Evolutionary conservation across 1,140 invertebrate genomes (phyloP).

Genomic region (Ganaspis sp.): DNA sequence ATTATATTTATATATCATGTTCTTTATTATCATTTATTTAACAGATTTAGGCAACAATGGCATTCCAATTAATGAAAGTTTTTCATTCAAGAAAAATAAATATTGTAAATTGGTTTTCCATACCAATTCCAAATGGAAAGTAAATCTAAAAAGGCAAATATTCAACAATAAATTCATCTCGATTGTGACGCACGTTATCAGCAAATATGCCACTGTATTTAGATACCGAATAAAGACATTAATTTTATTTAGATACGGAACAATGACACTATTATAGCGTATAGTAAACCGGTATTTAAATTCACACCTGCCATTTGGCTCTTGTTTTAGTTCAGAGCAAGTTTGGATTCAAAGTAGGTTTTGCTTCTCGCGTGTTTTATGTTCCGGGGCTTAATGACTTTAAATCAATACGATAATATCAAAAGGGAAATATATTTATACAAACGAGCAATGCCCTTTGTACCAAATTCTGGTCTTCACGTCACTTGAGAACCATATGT

Average conservation of each 20-base stretch:
- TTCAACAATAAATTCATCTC: too few relatives aligned
- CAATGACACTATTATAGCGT: not conserved
- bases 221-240: not conserved
- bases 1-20: too few relatives aligned
- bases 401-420: slow-evolving; percentile 16
- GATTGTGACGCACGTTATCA: too few relatives aligned
- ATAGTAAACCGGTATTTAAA: not conserved
- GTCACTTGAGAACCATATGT: too few relatives aligned
- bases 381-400: not conserved
- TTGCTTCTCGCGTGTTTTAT: slow-evolving; percentile 22
- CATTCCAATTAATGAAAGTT: too few relatives aligned
- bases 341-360: slow-evolving; percentile 3
- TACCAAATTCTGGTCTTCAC: not conserved
- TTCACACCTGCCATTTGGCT: slow-evolving; percentile 19
- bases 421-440: not conserved
- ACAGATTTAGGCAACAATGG: too few relatives aligned
- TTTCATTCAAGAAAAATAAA: too few relatives aligned
- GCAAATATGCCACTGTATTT: too few relatives aligned
- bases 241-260: not conserved
- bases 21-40: too few relatives aligned
- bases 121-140: too few relatives aligned
- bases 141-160: too few relatives aligned
- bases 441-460: not conserved
- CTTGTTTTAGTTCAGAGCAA: not conserved
- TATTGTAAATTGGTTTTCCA: too few relatives aligned